Evolutionary conservation across 2,113 vertebrate genomes (phyloP), one percentile per base, ranked within the genome.

Genomic region (Onychorhynchus coronatus): DNA sequence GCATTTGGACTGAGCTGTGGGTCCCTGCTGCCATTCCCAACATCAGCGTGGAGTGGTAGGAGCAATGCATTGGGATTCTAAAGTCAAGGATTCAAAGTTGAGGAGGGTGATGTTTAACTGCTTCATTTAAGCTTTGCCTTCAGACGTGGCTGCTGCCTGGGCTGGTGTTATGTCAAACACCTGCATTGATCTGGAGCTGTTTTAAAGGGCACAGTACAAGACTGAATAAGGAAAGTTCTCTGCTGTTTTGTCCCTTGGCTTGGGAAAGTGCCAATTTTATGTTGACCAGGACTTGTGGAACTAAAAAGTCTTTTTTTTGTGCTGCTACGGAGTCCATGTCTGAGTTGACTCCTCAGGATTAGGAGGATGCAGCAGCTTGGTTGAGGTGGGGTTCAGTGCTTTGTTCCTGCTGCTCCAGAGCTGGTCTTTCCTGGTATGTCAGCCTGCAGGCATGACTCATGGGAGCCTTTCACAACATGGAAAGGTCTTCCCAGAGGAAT

Each of bases 401-500:
- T 74, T 77, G 83, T 89, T 86, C 41, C 5, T 68, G 87, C 74
- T 68, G 66, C 79, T 80, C 62, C 5, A 11, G 75, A 95, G 91
- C 92, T 97, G 95, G 73, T 93, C 92, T 92, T 96, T 95, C 92
- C 95, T 89, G 92, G 94, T 88, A 33, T 90, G 89, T 93, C 66
- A 79, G 92, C 88, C 93, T 92, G 88, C 93, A 65, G 96, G 84
- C 95, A 2, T 90, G 92, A 72, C 73, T 97, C 72, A 88, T 14
- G 41, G 81, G 93, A 97, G 89, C 67, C 50, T 95, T 96, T 94
- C 93, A 93, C 88, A 96, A 80, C 4, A 3, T 82, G 92, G 94
- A 83, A 97, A 96, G 65, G 74, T 88, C 90, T 93, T 97, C 94
- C 94, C 95, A 67, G 63, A 97, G 89, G 90, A 92, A 94, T 96